Evolutionary conservation across 1,140 invertebrate genomes (phyloP).

Genomic region (Aphis gossypii): DNA sequence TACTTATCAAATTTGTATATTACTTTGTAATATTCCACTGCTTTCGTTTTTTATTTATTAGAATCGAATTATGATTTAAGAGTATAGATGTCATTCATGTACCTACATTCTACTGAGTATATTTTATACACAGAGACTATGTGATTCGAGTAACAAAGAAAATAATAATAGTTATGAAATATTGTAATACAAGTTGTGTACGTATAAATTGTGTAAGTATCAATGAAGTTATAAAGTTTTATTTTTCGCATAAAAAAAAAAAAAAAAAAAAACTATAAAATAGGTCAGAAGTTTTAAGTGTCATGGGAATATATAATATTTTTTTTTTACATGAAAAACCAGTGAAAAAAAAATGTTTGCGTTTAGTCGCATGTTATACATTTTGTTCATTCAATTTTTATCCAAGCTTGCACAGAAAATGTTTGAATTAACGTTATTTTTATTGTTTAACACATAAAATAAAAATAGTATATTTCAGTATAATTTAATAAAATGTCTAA

Average conservation of each 20-base stretch:
- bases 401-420: not conserved
- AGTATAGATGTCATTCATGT: not conserved
- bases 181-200: not conserved
- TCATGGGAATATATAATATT: not conserved
- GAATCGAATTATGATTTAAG: not conserved
- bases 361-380: not conserved
- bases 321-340: not conserved
- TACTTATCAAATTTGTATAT: too few relatives aligned
- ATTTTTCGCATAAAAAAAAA: constrained; percentile 7
- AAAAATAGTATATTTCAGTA: not conserved
- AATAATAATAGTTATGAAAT: constrained; percentile 19
- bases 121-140: not conserved
- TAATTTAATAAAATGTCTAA: not conserved
- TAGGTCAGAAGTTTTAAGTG: constrained; percentile 25
- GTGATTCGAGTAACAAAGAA: not conserved
- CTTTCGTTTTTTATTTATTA: not conserved
- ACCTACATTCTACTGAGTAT: not conserved
- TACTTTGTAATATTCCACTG: not conserved
- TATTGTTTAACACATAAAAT: not conserved
- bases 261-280: constrained; percentile 39
- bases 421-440: not conserved
- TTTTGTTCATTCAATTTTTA: not conserved
- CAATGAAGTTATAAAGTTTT: constrained; percentile 41
- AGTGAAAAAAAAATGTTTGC: constrained; percentile 15
- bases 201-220: constrained; percentile 8